These are phyloP conservation scores for Diadema setosum DNA, from an alignment of 35 echinoderm and acorn worm species.

Conservation along the genomic window DNA sequence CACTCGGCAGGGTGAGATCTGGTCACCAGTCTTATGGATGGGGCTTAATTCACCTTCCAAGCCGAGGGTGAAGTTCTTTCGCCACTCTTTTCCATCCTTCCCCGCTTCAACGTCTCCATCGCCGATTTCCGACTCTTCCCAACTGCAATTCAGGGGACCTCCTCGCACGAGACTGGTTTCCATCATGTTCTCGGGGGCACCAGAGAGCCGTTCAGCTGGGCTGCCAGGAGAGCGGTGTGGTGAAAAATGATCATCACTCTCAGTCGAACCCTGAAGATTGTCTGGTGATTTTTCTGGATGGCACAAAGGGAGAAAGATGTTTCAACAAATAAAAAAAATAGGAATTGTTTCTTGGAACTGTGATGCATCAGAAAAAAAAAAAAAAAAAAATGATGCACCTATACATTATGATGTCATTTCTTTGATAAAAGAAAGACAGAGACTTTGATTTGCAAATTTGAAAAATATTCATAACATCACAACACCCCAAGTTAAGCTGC, in stretches of 20 bases:
- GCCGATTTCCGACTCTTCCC: background rate
- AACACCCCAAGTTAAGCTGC: too few species aligned
- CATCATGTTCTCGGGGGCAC: background rate
- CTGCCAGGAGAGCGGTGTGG: background rate
- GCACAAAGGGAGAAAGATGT: background rate
- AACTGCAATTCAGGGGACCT: background rate
- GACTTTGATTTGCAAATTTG: too few species aligned
- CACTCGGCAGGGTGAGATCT: background rate
- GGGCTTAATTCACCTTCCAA: background rate
- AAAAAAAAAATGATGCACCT: background rate
- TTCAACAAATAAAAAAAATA: background rate
- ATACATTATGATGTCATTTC: background rate
- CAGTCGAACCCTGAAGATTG: background rate
- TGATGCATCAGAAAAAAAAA: background rate
- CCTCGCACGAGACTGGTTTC: background rate
- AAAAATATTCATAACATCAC: too few species aligned
- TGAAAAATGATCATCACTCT: background rate
- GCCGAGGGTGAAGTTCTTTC: background rate
- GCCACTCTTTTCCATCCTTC: background rate
- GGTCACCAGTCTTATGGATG: constrained; percentile 6
- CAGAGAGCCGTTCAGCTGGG: background rate
- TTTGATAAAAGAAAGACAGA: too few species aligned
- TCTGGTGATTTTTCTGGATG: background rate
- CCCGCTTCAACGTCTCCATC: background rate
- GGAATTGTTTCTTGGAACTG: background rate